Percentiles rank a stretch among this genome's conserved stretches.
Conservation (phyloP, 2,113 vertebrate genomes). For the Odocoileus hemionus region DNA sequence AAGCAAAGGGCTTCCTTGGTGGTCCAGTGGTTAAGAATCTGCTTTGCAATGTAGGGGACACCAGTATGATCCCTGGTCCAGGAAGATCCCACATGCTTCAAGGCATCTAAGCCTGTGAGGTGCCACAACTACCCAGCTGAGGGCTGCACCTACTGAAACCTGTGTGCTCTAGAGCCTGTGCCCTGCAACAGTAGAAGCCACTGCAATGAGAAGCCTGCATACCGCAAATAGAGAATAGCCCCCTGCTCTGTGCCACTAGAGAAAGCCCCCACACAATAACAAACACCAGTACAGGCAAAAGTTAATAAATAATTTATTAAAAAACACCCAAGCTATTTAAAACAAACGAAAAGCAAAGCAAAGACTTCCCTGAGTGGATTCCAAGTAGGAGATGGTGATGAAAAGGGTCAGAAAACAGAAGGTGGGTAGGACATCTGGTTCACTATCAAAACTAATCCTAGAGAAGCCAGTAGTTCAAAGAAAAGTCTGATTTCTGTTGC, state of each 20-base stretch:
- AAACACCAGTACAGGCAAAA: not conserved
- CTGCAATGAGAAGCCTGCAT: not conserved
- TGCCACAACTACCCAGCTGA: not conserved
- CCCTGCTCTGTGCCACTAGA: not conserved
- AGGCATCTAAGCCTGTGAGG: not conserved
- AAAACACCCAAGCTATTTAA: not conserved
- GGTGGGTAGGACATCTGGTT: not conserved
- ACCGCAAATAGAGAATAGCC: not conserved
- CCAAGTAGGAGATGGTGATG: not conserved
- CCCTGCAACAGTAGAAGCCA: not conserved
- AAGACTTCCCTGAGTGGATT: not conserved
- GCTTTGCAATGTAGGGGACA: not conserved
- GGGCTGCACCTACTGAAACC: not conserved
- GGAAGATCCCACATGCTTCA: not conserved
- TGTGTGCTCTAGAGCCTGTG: not conserved
- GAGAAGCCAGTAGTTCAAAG: not conserved
- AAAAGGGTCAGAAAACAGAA: not conserved
- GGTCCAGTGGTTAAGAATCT: not conserved
- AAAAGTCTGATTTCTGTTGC: not conserved
- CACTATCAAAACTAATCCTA: not conserved
- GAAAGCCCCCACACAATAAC: not conserved
- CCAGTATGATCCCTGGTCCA: not conserved
- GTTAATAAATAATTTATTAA: not conserved
- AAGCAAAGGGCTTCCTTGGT: not conserved
- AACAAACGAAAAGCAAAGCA: not conserved